phyloP scores from a whole-genome alignment of 1,140 invertebrate genomes.

The Zaprionus gabonicus region DNA sequence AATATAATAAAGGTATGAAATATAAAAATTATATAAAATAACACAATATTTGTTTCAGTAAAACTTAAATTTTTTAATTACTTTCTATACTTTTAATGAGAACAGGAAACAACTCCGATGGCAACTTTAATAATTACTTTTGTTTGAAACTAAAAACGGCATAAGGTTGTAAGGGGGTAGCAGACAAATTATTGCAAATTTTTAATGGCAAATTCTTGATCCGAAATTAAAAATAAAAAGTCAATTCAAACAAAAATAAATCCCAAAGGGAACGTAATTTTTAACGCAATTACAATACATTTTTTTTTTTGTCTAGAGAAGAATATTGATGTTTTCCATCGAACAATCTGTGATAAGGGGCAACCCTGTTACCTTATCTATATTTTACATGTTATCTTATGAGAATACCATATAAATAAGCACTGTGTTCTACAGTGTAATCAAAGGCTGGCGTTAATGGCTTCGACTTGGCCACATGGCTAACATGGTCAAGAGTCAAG shows the following conservation, averaged over 20 bases:
- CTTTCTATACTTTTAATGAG: neutral
- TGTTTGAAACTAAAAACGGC: too few relatives aligned
- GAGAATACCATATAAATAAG: neutral
- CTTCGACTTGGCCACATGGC: conserved; percentile 56
- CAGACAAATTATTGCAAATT: neutral
- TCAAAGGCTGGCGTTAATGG: conserved; percentile 66
- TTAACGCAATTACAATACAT: too few relatives aligned
- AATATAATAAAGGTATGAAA: too few relatives aligned
- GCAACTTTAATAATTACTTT: too few relatives aligned
- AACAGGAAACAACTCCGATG: too few relatives aligned
- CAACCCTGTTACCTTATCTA: too few relatives aligned
- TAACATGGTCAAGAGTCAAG: conserved; percentile 69
- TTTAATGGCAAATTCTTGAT: neutral
- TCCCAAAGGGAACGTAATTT: too few relatives aligned
- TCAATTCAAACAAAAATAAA: too few relatives aligned
- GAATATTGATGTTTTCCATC: too few relatives aligned
- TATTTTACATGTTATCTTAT: neutral
- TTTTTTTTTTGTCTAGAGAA: too few relatives aligned
- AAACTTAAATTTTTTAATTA: neutral
- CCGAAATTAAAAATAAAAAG: neutral
- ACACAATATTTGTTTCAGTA: neutral
- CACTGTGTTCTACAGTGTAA: conserved; percentile 51
- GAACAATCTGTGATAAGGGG: too few relatives aligned
- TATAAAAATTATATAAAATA: too few relatives aligned
- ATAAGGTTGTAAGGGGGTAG: neutral